Evolutionary conservation across 2,113 vertebrate species (phyloP).

Genomic region (Plotosus lineatus): DNA sequence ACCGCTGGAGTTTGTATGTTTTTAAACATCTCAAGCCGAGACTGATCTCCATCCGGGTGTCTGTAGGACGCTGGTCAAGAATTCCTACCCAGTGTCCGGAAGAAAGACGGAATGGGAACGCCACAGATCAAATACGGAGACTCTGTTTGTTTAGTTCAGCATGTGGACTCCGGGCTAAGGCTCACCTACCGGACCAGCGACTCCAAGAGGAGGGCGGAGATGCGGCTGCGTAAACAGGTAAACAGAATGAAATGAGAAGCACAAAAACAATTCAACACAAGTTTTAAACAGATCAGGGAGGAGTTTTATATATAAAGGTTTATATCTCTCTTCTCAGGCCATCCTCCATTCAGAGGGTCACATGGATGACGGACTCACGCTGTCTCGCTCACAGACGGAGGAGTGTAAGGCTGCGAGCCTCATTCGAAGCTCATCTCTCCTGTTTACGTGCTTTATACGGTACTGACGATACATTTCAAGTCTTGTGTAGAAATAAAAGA

Average conservation of each 20-base stretch:
- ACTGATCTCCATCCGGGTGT: neutral
- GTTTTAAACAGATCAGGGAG: too few species aligned
- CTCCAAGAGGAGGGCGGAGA: slow-evolving; percentile 75
- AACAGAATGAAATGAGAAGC: neutral
- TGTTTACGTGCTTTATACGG: slow-evolving; percentile 89
- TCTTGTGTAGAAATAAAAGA: neutral
- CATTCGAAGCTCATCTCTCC: slow-evolving; percentile 84
- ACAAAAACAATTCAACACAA: too few species aligned
- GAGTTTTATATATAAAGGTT: too few species aligned
- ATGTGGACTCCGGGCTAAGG: slow-evolving; percentile 87
- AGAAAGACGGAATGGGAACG: slow-evolving; percentile 86
- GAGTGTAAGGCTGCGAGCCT: slow-evolving; percentile 88
- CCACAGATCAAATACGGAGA: slow-evolving; percentile 96
- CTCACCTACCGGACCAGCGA: slow-evolving; percentile 88
- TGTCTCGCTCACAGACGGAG: slow-evolving; percentile 90
- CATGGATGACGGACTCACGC: slow-evolving; percentile 92
- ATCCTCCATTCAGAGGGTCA: slow-evolving; percentile 94
- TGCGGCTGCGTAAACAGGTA: slow-evolving; percentile 27
- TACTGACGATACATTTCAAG: slow-evolving; percentile 51
- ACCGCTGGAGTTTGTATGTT: neutral
- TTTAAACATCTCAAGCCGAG: neutral
- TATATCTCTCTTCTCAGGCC: slow-evolving; percentile 78
- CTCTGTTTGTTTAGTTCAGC: slow-evolving; percentile 89
- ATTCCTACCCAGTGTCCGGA: slow-evolving; percentile 75
- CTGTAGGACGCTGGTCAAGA: slow-evolving; percentile 70